Evolutionary conservation across 2,113 vertebrate species (phyloP), one percentile per base, ranked within the genome.

Genomic region (Pygathrix nemaeus): DNA sequence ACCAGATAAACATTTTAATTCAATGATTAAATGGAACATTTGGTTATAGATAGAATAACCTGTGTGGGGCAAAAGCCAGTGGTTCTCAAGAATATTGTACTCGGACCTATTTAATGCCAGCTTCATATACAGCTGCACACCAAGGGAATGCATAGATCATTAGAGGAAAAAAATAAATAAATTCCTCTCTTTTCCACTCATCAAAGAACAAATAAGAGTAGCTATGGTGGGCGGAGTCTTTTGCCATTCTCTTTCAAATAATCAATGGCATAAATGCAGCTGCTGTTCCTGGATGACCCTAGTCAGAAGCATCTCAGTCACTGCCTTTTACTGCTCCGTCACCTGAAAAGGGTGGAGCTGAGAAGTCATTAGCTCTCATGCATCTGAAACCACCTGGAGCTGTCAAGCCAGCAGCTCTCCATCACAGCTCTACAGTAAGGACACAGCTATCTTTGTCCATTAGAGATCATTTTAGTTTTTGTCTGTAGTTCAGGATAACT

Each of bases 391-490:
- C 93, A 88, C 52, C 75, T 92, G 78, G 82, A 97, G 97, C 97
- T 98, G 97, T 98, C 98, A 96, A 94, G 79, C 43, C 45, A 35
- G 95, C 92, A 97, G 96, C 81, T 96, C 96, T 97, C 98, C 93
- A 91, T 96, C 96, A 94, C 27, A 75, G 85, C 38, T 9, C 89
- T 61, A 61, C 91, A 75, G 80, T n/a, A 61, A 84, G 96, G 96
- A 98, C 98, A 98, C 93, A 92, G 86, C 95, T 92, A 83, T 97
- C 97, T 98, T 97, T 98, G 97, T 97, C 96, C 96, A 96, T 96
- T 97, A 98, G 89, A 98, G 96, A 98, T 98, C 96, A 98, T 97
- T 98, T 97, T 86, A 97, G 81, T 72, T 93, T 98, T 95, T 98
- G 81, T 97, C 92, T 95, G 85, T 93, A 80, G 84, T 89, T 97